Conservation (phyloP, 2,113 vertebrate species). For the Polypterus senegalus region DNA sequence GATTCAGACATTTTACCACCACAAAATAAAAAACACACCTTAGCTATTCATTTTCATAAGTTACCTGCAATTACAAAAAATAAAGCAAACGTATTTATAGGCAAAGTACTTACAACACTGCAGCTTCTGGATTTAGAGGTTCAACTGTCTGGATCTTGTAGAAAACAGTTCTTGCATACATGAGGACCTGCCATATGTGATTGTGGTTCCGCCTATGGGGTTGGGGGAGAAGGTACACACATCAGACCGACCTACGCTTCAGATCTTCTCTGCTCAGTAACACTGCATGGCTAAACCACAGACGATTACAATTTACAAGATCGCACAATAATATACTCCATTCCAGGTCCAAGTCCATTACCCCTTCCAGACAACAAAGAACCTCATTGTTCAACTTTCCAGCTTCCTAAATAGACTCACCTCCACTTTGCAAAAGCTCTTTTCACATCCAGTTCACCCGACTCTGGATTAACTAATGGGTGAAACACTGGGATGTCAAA, state of each 20-base stretch:
- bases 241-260: background rate
- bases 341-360: too few species aligned
- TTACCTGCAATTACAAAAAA: too few species aligned
- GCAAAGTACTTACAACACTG: slow-evolving; percentile 71
- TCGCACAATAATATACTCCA: too few species aligned
- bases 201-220: slow-evolving; percentile 80
- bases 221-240: slow-evolving; percentile 4
- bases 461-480: slow-evolving; percentile 80
- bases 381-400: too few species aligned
- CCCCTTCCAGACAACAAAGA: too few species aligned
- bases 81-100: too few species aligned
- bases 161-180: slow-evolving; percentile 90
- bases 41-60: too few species aligned
- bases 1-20: too few species aligned
- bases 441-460: slow-evolving; percentile 91
- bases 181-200: slow-evolving; percentile 95
- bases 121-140: slow-evolving; percentile 89
- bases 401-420: slow-evolving; percentile 36
- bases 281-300: too few species aligned
- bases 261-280: too few species aligned
- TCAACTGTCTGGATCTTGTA: slow-evolving; percentile 89
- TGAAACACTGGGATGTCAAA: slow-evolving; percentile 95
- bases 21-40: too few species aligned
- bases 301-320: too few species aligned
- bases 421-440: slow-evolving; percentile 96